phyloP scores from a whole-genome alignment of 1,140 invertebrate genomes.

The Berghia stephanieae region DNA sequence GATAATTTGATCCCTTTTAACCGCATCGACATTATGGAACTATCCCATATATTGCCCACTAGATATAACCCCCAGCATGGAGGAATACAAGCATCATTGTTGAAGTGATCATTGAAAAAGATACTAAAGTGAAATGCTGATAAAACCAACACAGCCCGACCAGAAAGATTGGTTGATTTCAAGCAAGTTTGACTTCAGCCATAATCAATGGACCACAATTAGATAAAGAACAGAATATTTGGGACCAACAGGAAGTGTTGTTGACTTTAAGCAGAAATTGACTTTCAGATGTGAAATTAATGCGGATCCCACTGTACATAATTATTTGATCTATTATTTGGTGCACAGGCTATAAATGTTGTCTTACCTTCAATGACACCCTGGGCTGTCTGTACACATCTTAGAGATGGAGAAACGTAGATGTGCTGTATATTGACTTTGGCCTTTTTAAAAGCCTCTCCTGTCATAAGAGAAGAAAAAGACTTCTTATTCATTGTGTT shows the following conservation, averaged over 20 bases:
- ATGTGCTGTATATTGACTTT: constrained; percentile 77
- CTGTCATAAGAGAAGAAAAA: constrained; percentile 42
- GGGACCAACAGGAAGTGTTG: background rate
- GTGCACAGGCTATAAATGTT: background rate
- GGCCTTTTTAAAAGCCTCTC: constrained; percentile 74
- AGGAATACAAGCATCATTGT: too few species aligned
- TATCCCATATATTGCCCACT: too few species aligned
- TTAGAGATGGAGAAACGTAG: constrained; percentile 85
- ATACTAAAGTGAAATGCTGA: constrained; percentile 19
- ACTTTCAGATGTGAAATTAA: background rate
- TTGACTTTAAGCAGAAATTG: background rate
- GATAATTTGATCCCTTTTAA: too few species aligned
- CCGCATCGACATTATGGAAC: too few species aligned
- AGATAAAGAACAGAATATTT: background rate
- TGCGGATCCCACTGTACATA: background rate
- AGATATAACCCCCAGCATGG: too few species aligned
- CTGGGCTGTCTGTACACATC: constrained; percentile 88
- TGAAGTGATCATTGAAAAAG: background rate
- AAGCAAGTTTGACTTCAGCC: too few species aligned
- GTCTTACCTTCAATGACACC: constrained; percentile 68
- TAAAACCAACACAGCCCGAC: too few species aligned
- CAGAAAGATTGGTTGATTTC: too few species aligned
- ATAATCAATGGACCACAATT: constrained; percentile 30
- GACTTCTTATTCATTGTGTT: too few species aligned
- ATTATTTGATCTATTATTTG: background rate